These are phyloP conservation scores for Brenthis hecate DNA, from an alignment of 2,888 invertebrate species.

Conservation along the genomic window DNA sequence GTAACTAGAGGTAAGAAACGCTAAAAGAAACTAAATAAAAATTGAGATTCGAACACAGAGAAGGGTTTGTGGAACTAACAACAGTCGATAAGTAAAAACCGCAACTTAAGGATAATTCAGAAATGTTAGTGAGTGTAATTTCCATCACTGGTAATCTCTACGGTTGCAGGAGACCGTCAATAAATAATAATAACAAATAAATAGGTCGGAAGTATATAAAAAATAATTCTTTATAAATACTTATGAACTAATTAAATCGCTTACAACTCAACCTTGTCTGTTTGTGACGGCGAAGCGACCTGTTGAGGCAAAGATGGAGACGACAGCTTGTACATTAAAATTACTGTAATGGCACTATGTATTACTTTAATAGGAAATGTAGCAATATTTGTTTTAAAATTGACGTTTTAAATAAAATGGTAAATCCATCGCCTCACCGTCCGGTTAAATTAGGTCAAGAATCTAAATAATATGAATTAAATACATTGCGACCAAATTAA, in stretches of 20 bases:
- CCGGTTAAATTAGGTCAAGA: conserved; percentile 19
- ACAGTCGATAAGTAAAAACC: conserved; percentile 76
- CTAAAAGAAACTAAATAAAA: conserved; percentile 59
- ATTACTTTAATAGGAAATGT: too few species aligned
- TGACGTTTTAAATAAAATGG: not conserved
- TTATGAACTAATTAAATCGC: conserved; percentile 64
- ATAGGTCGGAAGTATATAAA: conserved; percentile 74
- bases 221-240: conserved; percentile 77
- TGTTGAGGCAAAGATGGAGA: not conserved
- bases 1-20: conserved; percentile 59
- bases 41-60: conserved; percentile 75
- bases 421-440: conserved; percentile 25
- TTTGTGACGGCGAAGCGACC: conserved; percentile 21
- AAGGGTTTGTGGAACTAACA: conserved; percentile 58
- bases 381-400: not conserved
- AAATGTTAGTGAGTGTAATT: conserved; percentile 36
- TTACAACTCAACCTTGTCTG: conserved; percentile 25
- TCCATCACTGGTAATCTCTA: conserved; percentile 59
- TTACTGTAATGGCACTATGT: conserved; percentile 22
- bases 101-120: conserved; percentile 65
- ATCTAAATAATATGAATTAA: conserved; percentile 44
- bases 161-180: conserved; percentile 49
- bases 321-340: not conserved
- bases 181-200: conserved; percentile 72
- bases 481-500: conserved; percentile 47